Percentiles rank a stretch among this genome's conserved stretches.
Conservation (phyloP, 2,888 invertebrate species). For the Coecobrya sp. region DNA sequence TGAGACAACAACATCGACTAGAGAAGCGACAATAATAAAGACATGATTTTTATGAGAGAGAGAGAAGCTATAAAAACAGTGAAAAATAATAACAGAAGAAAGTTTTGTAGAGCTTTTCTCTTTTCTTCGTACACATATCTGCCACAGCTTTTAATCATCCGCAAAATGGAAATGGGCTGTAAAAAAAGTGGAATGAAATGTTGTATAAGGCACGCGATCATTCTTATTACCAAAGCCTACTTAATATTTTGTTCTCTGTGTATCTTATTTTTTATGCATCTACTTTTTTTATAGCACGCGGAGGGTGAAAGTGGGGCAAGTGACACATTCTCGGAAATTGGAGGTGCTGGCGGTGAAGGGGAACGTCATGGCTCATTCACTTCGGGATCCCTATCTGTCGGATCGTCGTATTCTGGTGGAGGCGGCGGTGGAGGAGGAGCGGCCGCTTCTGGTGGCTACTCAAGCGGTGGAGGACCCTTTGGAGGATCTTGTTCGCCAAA, state of each 20-base stretch:
- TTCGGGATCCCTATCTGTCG: slow-evolving; percentile 83
- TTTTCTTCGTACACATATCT: not conserved
- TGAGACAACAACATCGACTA: not conserved
- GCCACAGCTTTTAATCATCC: slow-evolving; percentile 2
- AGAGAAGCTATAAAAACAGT: not conserved
- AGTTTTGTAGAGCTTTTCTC: not conserved
- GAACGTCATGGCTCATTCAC: slow-evolving; percentile 85
- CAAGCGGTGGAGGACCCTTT: slow-evolving; percentile 62
- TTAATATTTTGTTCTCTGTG: not conserved
- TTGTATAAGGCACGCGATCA: not conserved
- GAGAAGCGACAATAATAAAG: not conserved
- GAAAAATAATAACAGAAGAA: not conserved
- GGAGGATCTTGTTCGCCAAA: slow-evolving; percentile 80
- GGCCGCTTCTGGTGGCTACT: slow-evolving; percentile 29
- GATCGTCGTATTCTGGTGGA: slow-evolving; percentile 78
- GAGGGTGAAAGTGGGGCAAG: slow-evolving; percentile 83
- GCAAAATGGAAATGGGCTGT: not conserved
- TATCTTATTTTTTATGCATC: not conserved
- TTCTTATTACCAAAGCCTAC: not conserved
- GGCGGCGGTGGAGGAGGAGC: slow-evolving; percentile 53
- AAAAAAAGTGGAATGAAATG: not conserved
- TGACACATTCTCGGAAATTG: slow-evolving; percentile 80
- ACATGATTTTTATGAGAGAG: not conserved
- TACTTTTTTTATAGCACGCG: slow-evolving; percentile 69
- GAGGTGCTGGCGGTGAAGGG: slow-evolving; percentile 75